Evolutionary conservation across 2,888 invertebrate genomes (phyloP).

Genomic region (Pandemis heparana): DNA sequence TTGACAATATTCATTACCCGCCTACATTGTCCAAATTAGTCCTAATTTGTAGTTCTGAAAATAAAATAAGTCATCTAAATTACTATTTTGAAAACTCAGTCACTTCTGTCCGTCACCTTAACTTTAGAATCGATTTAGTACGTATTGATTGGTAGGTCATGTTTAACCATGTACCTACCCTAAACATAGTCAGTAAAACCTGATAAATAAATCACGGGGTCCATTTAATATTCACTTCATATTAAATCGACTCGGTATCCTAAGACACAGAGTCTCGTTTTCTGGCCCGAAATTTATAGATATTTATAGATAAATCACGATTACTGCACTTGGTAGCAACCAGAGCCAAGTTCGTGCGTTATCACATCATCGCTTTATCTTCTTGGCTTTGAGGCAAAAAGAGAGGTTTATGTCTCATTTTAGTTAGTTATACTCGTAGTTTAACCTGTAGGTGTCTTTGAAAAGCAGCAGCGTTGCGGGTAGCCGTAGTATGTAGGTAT

Average conservation of each 20-base stretch:
- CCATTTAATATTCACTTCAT: background rate
- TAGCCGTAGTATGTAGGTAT: background rate
- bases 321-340: slow-evolving; percentile 34
- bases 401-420: background rate
- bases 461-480: background rate
- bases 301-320: slow-evolving; percentile 31
- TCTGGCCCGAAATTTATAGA: background rate
- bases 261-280: background rate
- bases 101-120: too few species aligned
- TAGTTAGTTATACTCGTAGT: background rate
- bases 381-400: slow-evolving; percentile 25
- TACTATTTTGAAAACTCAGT: too few species aligned
- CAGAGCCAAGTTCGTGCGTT: slow-evolving; percentile 57
- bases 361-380: slow-evolving; percentile 53
- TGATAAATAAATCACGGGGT: background rate
- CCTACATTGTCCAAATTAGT: too few species aligned
- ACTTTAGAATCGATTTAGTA: background rate
- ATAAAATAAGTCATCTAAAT: too few species aligned
- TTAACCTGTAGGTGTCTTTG: background rate
- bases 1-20: background rate
- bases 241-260: background rate
- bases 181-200: background rate
- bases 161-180: background rate
- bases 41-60: too few species aligned
- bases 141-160: background rate